Evolutionary conservation across 2,888 invertebrate genomes (phyloP), one percentile per base, ranked within the genome.

Genomic region (Cenopis cana): DNA sequence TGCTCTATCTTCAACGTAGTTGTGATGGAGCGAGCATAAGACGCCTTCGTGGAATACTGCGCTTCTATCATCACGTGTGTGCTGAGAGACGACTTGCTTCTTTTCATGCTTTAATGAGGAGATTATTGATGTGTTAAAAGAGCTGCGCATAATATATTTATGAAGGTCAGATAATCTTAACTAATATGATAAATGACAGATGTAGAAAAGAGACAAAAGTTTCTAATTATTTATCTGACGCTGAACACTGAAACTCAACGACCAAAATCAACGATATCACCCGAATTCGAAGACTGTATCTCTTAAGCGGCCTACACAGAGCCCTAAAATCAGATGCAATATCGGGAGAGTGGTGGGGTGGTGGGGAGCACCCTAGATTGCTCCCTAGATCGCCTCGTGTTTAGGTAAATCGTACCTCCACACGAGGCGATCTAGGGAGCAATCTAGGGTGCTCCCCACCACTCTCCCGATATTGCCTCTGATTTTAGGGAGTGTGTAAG

Each of bases 1-100:
- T 91, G 81, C 33, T 77, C 78, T 2, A 91, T 84, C 62, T 50
- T 82, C 12, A 92, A 65, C 1, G 83, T 78, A 9, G 82, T 85
- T 4, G 79, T 77, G 1, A 89, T 76, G 0, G 73, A 59, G 0
- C 85, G 79, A 0, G 80, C 76, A 3, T 78, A 64, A 0, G 77
- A 71, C 0, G 84, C 78, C 69, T 84, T 87, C 0, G 75, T 79
- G 0, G 84, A 83, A 59, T 90, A 93, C 6, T 84, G 85, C 0
- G 82, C 82, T 75, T 89, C 88, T 0, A 87, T 18, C 0, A 76
- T 77, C 12, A 89, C 69, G 1, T 78, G 73, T 1, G 88, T 69
- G 41, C 77, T 79, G 1, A 92, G 75, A 0, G 83, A 82, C 1
- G 84, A 60, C 29, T 50, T 68, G 68, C 29, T 74, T 59, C 75